These are phyloP conservation scores for Labeo catla DNA, from an alignment of 2,113 vertebrate genomes.

Conservation along the genomic window DNA sequence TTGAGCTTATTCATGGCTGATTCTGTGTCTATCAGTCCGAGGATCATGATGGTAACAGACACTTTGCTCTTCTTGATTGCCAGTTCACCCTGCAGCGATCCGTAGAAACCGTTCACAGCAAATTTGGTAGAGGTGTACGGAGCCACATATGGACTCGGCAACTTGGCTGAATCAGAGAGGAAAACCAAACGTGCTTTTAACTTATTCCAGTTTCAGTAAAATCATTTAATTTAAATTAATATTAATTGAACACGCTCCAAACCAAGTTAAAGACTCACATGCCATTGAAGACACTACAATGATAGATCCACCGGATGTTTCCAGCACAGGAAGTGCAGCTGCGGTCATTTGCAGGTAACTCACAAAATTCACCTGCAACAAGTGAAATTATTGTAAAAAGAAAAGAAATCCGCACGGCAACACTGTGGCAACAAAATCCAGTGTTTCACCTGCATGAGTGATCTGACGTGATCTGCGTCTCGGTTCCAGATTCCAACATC, in stretches of 20 bases:
- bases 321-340: conserved; percentile 66
- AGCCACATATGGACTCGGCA: conserved; percentile 66
- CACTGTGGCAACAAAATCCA: neutral
- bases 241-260: neutral
- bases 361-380: conserved; percentile 73
- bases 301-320: conserved; percentile 66
- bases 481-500: conserved; percentile 67
- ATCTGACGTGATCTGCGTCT: conserved; percentile 66
- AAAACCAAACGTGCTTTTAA: neutral
- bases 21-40: conserved; percentile 71
- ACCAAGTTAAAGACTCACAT: conserved; percentile 60
- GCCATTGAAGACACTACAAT: conserved; percentile 73
- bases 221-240: neutral
- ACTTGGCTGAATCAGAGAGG: conserved; percentile 62
- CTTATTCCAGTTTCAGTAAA: neutral
- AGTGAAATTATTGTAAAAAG: neutral
- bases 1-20: conserved; percentile 61
- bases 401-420: neutral
- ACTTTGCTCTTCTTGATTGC: conserved; percentile 67
- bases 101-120: conserved; percentile 74
- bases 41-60: conserved; percentile 70
- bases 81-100: conserved; percentile 71
- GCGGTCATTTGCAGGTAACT: conserved; percentile 69
- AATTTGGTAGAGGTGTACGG: conserved; percentile 75
- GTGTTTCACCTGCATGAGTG: conserved; percentile 77